phyloP scores from a whole-genome alignment of 1,140 invertebrate genomes.

The Macrostomum lignano region DNA sequence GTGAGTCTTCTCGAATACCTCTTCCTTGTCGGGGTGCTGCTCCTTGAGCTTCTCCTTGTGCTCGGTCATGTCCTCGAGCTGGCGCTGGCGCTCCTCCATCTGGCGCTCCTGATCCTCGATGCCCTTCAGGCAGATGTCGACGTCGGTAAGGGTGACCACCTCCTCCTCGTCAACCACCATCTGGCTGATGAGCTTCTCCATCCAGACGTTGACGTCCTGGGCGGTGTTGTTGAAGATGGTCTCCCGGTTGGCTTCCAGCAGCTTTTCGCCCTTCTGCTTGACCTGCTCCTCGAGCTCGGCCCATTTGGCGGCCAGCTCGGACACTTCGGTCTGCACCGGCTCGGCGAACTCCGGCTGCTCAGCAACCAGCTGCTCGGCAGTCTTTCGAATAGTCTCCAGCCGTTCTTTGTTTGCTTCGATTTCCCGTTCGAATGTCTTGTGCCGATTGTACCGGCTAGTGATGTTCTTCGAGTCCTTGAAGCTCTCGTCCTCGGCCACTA shows the following conservation, averaged over 20 bases:
- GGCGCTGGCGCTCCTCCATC: neutral
- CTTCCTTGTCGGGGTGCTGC: conserved; percentile 73
- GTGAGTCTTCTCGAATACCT: conserved; percentile 47
- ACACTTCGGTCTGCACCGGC: conserved; percentile 61
- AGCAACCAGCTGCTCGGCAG: conserved; percentile 56
- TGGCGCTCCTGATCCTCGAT: conserved; percentile 4
- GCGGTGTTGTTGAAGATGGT: conserved; percentile 4
- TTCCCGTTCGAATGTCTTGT: conserved; percentile 95
- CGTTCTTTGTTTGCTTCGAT: conserved; percentile 91
- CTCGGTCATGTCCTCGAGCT: conserved; percentile 11
- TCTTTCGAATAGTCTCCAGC: conserved; percentile 43
- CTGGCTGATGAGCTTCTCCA: conserved; percentile 85
- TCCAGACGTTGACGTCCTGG: conserved; percentile 71
- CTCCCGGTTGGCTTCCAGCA: conserved; percentile 86
- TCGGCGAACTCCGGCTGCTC: conserved; percentile 66
- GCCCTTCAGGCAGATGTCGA: conserved; percentile 4
- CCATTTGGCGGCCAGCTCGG: conserved; percentile 51
- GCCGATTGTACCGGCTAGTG: conserved; percentile 92
- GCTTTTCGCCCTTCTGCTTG: conserved; percentile 73
- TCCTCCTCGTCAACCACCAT: conserved; percentile 60
- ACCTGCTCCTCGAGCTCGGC: conserved; percentile 69
- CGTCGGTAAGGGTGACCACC: conserved; percentile 31
- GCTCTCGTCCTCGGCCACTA: conserved; percentile 1
- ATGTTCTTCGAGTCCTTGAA: conserved; percentile 72
- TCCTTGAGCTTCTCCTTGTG: conserved; percentile 71